Conservation (phyloP, 2,888 invertebrate species). For the Eupeodes latifasciatus region DNA sequence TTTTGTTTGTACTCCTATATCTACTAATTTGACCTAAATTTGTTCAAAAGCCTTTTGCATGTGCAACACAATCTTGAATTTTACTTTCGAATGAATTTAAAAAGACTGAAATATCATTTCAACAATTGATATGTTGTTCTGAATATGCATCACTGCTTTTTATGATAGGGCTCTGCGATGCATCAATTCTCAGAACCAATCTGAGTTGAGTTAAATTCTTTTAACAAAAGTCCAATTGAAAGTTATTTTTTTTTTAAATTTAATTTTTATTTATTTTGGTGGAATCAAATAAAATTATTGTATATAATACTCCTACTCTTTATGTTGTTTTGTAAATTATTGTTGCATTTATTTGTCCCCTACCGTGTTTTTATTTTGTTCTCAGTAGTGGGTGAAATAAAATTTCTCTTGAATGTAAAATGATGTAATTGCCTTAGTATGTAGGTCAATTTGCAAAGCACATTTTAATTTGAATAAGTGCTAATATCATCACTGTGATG, state of each 20-base stretch:
- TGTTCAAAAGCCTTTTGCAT: no score
- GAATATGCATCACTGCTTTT: slow-evolving; percentile 20
- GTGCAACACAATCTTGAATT: no score
- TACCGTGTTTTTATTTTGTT: slow-evolving; percentile 12
- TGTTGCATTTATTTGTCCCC: slow-evolving; percentile 42
- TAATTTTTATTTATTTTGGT: slow-evolving; percentile 27
- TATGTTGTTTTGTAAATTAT: neutral
- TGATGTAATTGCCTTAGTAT: slow-evolving; percentile 54
- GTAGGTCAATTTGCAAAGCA: slow-evolving; percentile 66
- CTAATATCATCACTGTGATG: neutral
- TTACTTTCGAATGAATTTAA: no score
- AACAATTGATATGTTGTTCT: slow-evolving; percentile 2
- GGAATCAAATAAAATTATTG: slow-evolving; percentile 47
- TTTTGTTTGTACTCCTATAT: no score
- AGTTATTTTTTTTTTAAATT: slow-evolving; percentile 37
- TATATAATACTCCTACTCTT: slow-evolving; percentile 39
- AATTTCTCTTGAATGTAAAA: slow-evolving; percentile 16
- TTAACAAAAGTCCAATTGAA: slow-evolving; percentile 63
- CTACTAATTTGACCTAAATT: no score
- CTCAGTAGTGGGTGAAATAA: neutral
- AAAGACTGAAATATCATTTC: no score
- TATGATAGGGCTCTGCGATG: slow-evolving; percentile 63
- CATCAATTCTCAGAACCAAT: slow-evolving; percentile 58
- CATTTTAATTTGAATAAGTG: neutral
- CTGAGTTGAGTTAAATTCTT: slow-evolving; percentile 59